Evolutionary conservation across 2,113 vertebrate species (phyloP).

Genomic region (Candoia aspera): DNA sequence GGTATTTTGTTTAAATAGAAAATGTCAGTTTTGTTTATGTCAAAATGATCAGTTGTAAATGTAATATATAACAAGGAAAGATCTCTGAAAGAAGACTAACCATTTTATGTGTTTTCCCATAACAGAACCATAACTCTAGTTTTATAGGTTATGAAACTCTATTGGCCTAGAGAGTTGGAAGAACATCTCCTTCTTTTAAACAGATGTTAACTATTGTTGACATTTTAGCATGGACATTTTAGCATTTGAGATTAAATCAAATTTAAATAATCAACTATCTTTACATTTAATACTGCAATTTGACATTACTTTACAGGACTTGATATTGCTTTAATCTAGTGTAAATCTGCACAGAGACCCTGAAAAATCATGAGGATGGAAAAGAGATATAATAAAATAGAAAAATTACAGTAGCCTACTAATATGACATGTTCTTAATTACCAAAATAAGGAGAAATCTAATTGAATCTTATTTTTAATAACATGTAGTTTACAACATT

Average conservation of each 20-base stretch:
- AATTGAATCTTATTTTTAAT: background rate
- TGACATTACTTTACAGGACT: background rate
- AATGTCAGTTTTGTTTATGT: background rate
- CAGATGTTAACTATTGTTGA: background rate
- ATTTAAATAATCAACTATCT: conserved; percentile 8
- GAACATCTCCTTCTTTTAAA: background rate
- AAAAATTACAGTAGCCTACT: background rate
- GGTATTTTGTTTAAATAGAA: background rate
- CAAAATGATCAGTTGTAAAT: background rate
- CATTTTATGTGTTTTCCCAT: no score
- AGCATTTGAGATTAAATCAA: background rate
- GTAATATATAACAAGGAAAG: background rate
- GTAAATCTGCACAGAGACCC: background rate
- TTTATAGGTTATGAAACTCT: background rate
- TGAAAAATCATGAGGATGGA: background rate
- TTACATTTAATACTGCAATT: background rate
- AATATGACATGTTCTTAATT: background rate
- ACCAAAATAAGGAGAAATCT: background rate
- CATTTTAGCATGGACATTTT: background rate
- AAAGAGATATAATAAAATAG: background rate
- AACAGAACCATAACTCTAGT: background rate
- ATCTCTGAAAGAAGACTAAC: background rate
- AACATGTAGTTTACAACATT: background rate
- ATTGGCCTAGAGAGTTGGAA: background rate
- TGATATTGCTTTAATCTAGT: background rate